Evolutionary conservation across 2,888 invertebrate genomes (phyloP).

Genomic region (Conus canariensis): DNA sequence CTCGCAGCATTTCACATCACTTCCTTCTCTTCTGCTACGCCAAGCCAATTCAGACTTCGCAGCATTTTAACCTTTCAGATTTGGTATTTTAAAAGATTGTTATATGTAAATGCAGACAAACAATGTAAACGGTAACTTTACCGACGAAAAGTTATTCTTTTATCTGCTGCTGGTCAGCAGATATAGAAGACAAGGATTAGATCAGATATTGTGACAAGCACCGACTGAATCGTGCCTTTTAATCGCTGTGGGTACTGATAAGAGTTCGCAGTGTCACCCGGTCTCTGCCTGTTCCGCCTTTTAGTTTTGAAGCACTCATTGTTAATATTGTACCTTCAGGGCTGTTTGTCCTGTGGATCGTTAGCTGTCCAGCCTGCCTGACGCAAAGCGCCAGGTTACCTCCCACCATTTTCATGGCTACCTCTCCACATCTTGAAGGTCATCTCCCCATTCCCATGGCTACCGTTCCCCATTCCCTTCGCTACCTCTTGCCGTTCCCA

Average conservation of each 20-base stretch:
- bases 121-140: too few relatives aligned
- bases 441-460: background rate
- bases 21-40: background rate
- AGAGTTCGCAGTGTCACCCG: too few relatives aligned
- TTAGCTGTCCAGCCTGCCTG: background rate
- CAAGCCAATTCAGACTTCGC: background rate
- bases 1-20: background rate
- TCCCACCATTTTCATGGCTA: background rate
- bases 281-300: too few relatives aligned
- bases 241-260: too few relatives aligned
- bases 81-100: background rate
- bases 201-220: too few relatives aligned
- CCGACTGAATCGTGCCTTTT: too few relatives aligned
- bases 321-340: background rate
- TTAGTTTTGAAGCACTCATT: too few relatives aligned
- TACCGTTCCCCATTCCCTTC: background rate
- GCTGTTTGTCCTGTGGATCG: too few relatives aligned
- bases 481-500: background rate
- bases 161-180: slow-evolving; percentile 18
- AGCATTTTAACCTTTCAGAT: background rate
- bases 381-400: background rate
- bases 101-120: background rate
- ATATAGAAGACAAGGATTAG: background rate
- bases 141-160: background rate
- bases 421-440: background rate